Base-by-base conservation (phyloP, 2,888 invertebrate genomes). In the Zhuqinia jingwanae region DNA sequence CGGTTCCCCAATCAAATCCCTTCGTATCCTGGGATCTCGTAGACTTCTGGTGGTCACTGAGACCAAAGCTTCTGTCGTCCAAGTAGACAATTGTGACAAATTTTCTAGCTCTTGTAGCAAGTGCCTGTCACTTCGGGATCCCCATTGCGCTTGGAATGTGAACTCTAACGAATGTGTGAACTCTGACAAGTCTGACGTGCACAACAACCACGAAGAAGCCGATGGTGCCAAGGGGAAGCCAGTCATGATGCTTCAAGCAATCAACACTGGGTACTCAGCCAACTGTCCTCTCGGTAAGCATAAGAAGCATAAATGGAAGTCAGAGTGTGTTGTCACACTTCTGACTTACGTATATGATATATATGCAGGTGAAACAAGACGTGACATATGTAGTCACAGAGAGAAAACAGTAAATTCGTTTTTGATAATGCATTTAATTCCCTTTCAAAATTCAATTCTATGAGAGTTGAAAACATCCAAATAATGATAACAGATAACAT, bases 81-180 rank as follows among this genome's bases (percentile, higher is more conserved):
- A 97, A 15, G 93, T 99, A 79, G 96, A 97, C 91, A 95, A 98
- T 91, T 99, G 99, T 90, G 91, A 90, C 20, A 91, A 91, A 60
- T 91, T 89, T 73, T 70, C 68, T 25, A 85, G 93, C 93, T 77
- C 80, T n/a, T 96, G 93, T 93, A 95, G 96, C 89, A 95, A 96
- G 91, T 99, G 99, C 92, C 95, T 99, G 2, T 95, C 95, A 45
- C 94, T 98, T 87, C 97, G 98, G 93, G 99, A 99, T 93, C 99
- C 99, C 0, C 98, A 99, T 92, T 99, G 99, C 93, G 98, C 98
- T 22, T 99, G 99, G 99, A 96, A 97, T 92, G 80, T 80, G 1
- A 75, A 75, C 63, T 65, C 53, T 6, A 65, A 85, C 25, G 17
- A 47, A 65, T 85, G 85, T 63, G 79, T 85, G n/a, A 85, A 47